These are phyloP conservation scores for Mobula hypostoma DNA, from an alignment of 2,113 vertebrate species.

Conservation along the genomic window DNA sequence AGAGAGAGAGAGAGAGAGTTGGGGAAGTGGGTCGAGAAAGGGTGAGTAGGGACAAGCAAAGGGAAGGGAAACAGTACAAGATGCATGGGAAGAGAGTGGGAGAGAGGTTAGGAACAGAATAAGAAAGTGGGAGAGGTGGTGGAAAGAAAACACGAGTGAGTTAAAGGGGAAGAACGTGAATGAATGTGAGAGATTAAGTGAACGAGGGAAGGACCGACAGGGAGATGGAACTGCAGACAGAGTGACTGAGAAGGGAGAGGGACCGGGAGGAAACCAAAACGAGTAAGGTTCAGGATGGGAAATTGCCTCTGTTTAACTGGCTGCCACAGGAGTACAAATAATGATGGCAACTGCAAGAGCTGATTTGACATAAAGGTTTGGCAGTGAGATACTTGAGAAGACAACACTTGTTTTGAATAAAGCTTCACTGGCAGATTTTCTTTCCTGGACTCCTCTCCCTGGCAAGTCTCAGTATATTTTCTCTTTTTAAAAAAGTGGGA, in stretches of 20 bases:
- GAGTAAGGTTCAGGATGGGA: not conserved
- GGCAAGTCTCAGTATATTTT: not conserved
- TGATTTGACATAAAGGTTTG: constrained; percentile 14
- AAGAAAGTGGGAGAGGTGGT: not conserved
- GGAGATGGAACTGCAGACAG: too few species aligned
- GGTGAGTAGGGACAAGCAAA: not conserved
- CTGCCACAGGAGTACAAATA: not conserved
- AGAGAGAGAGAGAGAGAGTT: not conserved
- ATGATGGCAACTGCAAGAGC: not conserved
- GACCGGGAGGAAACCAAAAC: not conserved
- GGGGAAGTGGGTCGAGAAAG: not conserved
- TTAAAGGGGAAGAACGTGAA: not conserved
- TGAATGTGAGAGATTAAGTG: not conserved
- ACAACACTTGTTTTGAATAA: not conserved
- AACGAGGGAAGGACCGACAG: too few species aligned
- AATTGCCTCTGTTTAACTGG: not conserved
- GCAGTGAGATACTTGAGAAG: not conserved
- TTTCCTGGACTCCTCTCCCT: not conserved
- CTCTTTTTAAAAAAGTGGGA: not conserved
- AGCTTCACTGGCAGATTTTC: not conserved
- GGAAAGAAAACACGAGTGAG: not conserved
- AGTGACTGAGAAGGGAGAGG: too few species aligned
- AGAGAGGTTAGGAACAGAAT: not conserved
- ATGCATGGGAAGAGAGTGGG: not conserved
- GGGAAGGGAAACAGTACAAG: not conserved